Base-by-base conservation (phyloP, 1,140 invertebrate species). In the Pseudomyrmex sp. region DNA sequence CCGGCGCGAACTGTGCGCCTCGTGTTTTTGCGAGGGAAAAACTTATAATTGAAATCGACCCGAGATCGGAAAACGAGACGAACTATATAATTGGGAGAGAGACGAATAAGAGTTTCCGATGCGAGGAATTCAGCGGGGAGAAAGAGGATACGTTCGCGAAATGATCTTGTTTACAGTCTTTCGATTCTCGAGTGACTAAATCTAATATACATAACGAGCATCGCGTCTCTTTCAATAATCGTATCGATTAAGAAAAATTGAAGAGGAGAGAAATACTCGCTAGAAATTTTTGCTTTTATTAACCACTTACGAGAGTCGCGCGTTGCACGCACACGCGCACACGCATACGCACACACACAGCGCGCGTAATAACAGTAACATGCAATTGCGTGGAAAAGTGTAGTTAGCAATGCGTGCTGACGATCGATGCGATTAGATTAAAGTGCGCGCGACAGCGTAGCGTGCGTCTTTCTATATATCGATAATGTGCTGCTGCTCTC, bases 371-470 rank as follows among this genome's bases (percentile, higher is more conserved):
- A 62, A 26, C 13, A 20, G 44, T 61, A 63, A 66, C 74, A 66
- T 54, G 61, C 74, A 76, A 65, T 65, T 76, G 46, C 61, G 48
- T 76, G 61, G 61, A 66, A 35, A 65, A 54, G 46, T 12, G 48
- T 65, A 66, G 10, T 76, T 65, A 52, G 61, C n/a, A 44, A 50
- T 75, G 59, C 15, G 46, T 35, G 9, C 20, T 66, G 23, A 23
- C 61, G 61, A 66, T 54, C 61, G 23, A 50, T 75, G n/a, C 1
- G 20, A 54, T 76, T 65, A 76, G 35, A 35, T 35, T 35, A 35
- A 35, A 35, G 35, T 35, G 35, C 35, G 5, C 35, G 35, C 35
- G 35, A 35, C 35, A 35, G 18, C 5, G 35, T 35, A 35, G 35
- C 35, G 35, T 35, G 35, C 35, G 35, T 35, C 35, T 35, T 35